These are phyloP conservation scores for Galbula dea DNA, from an alignment of 2,113 vertebrate genomes.

Conservation along the genomic window DNA sequence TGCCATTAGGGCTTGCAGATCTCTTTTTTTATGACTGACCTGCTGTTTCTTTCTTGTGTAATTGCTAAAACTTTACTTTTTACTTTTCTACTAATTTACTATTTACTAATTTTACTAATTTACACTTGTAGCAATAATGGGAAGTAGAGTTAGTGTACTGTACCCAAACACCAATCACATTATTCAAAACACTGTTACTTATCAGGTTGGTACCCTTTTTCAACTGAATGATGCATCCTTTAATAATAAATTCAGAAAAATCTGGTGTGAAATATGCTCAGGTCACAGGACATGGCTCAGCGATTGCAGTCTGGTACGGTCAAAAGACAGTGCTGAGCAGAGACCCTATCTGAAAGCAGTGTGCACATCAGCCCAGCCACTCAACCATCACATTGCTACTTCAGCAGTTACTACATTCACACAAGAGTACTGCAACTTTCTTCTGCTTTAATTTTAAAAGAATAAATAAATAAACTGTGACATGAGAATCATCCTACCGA, in stretches of 20 bases:
- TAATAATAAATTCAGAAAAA: background rate
- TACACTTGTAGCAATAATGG: background rate
- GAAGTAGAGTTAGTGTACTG: background rate
- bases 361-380: background rate
- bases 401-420: background rate
- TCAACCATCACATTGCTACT: background rate
- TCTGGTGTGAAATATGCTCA: background rate
- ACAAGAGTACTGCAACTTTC: background rate
- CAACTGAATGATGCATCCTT: background rate
- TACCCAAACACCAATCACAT: background rate
- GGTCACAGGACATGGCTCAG: background rate
- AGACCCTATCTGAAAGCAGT: background rate
- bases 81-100: too few relatives aligned
- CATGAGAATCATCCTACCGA: background rate
- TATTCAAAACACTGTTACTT: background rate
- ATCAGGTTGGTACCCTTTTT: background rate
- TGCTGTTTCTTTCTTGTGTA: background rate
- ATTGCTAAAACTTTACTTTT: background rate
- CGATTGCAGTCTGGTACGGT: background rate
- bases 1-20: background rate
- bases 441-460: background rate
- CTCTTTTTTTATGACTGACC: background rate
- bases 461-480: background rate
- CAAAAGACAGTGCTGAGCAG: background rate
- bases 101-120: too few relatives aligned